Percentiles rank a stretch among this genome's conserved stretches.
Evolutionary conservation across 2,113 vertebrate genomes (phyloP).

Genomic region (Microtus montanus): DNA sequence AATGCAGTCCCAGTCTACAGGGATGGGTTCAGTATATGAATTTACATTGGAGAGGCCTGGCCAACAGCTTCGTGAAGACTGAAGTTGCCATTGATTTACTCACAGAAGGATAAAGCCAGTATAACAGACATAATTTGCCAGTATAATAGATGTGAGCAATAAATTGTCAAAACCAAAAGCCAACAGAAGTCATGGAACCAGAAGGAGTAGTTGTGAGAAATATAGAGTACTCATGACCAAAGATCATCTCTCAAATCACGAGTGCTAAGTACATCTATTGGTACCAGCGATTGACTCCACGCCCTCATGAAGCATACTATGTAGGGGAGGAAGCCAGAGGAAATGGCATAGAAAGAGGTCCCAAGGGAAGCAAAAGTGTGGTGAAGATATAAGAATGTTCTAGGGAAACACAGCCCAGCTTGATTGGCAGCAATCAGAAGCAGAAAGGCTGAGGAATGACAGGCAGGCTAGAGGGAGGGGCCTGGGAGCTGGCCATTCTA

Average conservation of each 20-base stretch:
- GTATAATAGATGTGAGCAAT: constrained; percentile 6
- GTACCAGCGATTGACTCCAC: neutral
- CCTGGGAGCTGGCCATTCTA: neutral
- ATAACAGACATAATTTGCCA: neutral
- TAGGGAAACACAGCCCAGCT: neutral
- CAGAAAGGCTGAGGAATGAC: neutral
- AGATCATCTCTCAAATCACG: neutral
- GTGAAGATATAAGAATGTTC: neutral
- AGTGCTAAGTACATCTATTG: neutral
- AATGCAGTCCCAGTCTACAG: neutral
- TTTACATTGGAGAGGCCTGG: neutral
- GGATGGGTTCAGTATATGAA: neutral
- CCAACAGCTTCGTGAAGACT: constrained; percentile 40
- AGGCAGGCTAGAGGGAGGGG: neutral
- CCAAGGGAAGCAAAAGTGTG: neutral
- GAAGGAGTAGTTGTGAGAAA: neutral
- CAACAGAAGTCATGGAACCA: neutral
- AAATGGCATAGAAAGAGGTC: neutral
- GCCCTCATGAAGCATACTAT: neutral
- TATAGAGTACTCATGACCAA: neutral
- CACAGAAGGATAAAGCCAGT: constrained; percentile 40
- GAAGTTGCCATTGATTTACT: constrained; percentile 27
- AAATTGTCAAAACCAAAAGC: constrained; percentile 38
- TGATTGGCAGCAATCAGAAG: neutral
- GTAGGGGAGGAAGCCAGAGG: neutral